Base-by-base conservation (phyloP, 2,888 invertebrate species). In the Andrena minutula region DNA sequence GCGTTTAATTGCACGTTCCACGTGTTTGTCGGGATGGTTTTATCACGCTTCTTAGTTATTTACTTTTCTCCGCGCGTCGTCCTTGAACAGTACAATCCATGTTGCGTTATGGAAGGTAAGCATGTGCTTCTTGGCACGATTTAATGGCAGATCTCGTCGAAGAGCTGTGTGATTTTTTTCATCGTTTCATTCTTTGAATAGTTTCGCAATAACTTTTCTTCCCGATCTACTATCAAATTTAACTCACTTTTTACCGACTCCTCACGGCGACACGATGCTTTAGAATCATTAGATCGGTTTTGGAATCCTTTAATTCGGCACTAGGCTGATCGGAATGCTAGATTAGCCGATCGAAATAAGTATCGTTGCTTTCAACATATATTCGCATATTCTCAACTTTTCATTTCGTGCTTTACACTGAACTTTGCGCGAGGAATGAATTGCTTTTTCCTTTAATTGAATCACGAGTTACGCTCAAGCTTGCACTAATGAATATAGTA, bases 1-100 rank as follows among this genome's bases (percentile, higher is more conserved):
- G 30, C 49, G 20, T 26, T 41, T 53, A 16, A 65, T 20, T 41
- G 35, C 58, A 49, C 56, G 12, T 23, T 41, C 30, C n/a, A 2
- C 12, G 20, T n/a, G 26, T 23, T n/a, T 35, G 68, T 56, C 41
- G 20, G 32, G 16, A 32, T 3, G 12, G 16, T 20, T 63, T 75
- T 63, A 16, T 49, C 10, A 8, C 16, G 8, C 63, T 30, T 63
- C 61, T 26, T 65, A 65, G n/a, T 66, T 23, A 69, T 12, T 35
- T 8, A 8, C 23, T 30, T 12, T 12, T 63, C 20, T 63, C 12
- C 1, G 6, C 2, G 32, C 2, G 16, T 20, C 8, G 6, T 30
- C 16, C 3, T 26, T 23, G 6, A 28, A 56, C 26, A 23, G 12
- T 26, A 6, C 6, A 12, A 7, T 26, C 30, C 4, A 20, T 10